Percentiles rank a stretch among this genome's conserved stretches.
Evolutionary conservation across 2,797 vertebrate genomes (phyloP).

Genomic region (Sparus aurata): DNA sequence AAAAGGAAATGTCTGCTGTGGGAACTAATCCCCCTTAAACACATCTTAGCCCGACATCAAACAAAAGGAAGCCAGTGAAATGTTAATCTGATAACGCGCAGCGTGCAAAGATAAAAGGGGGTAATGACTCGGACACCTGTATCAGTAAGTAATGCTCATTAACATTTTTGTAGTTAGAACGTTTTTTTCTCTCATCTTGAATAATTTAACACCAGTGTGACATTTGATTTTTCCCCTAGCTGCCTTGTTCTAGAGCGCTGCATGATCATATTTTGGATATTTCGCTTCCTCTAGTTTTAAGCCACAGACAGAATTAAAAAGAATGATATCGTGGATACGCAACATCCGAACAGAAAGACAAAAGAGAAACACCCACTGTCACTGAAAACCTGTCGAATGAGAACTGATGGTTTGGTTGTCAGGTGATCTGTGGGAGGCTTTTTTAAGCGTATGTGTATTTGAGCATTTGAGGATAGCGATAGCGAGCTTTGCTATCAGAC

Average conservation of each 20-base stretch:
- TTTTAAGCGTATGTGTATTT: too few relatives aligned
- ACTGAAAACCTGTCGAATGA: neutral
- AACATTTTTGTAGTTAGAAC: neutral
- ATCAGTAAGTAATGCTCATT: neutral
- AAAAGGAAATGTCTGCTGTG: neutral
- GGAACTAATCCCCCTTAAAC: neutral
- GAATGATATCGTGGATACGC: neutral
- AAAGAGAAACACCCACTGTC: neutral
- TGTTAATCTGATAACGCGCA: neutral
- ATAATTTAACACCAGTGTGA: neutral
- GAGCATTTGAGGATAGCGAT: neutral
- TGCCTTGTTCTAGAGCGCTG: neutral
- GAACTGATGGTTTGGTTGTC: neutral
- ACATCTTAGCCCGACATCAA: neutral
- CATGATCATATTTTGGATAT: neutral
- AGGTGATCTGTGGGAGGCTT: too few relatives aligned
- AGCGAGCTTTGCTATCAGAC: neutral
- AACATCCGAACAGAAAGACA: neutral
- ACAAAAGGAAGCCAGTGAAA: neutral
- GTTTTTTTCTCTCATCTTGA: neutral
- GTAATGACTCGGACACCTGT: neutral
- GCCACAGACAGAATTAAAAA: too few relatives aligned
- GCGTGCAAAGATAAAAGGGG: neutral
- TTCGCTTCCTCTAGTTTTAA: neutral
- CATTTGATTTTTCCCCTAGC: neutral